These are phyloP conservation scores for Cavia porcellus DNA, from an alignment of 2,113 vertebrate genomes.

Conservation along the genomic window DNA sequence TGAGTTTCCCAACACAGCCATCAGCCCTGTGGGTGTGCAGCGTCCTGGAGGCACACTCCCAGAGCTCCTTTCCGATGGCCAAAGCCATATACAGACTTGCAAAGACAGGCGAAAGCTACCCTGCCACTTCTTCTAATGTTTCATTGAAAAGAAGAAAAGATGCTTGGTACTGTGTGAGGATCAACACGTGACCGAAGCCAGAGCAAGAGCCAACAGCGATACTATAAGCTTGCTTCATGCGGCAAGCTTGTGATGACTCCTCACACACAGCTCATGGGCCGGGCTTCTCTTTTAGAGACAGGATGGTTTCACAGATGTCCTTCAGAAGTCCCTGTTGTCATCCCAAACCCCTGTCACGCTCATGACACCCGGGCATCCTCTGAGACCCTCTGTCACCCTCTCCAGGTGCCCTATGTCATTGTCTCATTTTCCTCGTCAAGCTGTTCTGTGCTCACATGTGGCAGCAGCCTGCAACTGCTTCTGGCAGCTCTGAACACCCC, in stretches of 20 bases:
- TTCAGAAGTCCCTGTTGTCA: not conserved
- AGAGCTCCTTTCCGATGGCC: not conserved
- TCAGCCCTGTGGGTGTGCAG: fast-evolving
- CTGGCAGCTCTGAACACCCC: not conserved
- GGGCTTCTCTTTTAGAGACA: not conserved
- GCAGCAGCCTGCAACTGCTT: not conserved
- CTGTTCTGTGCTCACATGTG: fast-evolving
- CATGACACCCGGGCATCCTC: not conserved
- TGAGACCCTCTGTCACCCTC: not conserved
- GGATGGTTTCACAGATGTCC: fast-evolving
- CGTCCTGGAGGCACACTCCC: not conserved
- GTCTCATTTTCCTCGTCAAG: not conserved
- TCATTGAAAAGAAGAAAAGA: not conserved
- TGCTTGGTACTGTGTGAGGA: not conserved
- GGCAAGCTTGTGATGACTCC: not conserved
- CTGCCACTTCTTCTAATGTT: not conserved
- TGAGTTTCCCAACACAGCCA: fast-evolving
- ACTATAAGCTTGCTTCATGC: fast-evolving
- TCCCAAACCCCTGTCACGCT: not conserved
- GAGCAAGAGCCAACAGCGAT: not conserved
- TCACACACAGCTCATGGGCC: not conserved
- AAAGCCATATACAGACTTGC: not conserved
- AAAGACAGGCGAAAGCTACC: not conserved
- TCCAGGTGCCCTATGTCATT: not conserved
- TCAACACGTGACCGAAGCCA: not conserved